Evolutionary conservation across 1,140 invertebrate species (phyloP), one percentile per base, ranked within the genome.

Genomic region (Camponotus pennsylvanicus): DNA sequence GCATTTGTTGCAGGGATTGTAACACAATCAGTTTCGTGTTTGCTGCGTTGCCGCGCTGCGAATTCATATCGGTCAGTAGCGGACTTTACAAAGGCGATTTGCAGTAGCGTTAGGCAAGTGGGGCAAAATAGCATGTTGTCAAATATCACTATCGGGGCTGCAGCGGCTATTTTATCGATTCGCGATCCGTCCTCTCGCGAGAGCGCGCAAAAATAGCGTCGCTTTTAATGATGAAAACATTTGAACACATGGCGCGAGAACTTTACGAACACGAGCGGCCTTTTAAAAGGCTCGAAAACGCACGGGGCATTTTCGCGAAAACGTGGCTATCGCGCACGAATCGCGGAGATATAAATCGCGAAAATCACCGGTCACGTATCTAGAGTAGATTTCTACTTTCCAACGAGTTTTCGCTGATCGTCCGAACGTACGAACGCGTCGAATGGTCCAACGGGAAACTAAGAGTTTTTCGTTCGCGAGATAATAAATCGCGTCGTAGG

Each of bases 311-410:
- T 45, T 61, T 59, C 45, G 34, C 59, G 21, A n/a, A 40, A 71
- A 52, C 69, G 45, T 27, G 27, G 27, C 37, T 61, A 59, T 78
- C 11, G 75, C 77, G 21, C 52, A 63, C 21, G 21, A 59, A 27
- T 49, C 32, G 69, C 32, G 37, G 34, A 15, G 6, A 5, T 63
- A 78, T 85, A 85, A 85, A 76, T 85, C 73, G 73, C 63, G 59
- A 42, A 85, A 78, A 85, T 85, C 73, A 78, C 71, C 59, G 45
- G 59, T 85, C 82, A 85, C 82, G 82, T 85, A 78, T 61, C 66
- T 52, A 63, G 34, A 78, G 73, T 78, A 78, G 82, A 85, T 78
- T 78, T 78, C 73, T 15, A 63, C 34, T 67, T 67, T 73, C 32
- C 59, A 82, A 73, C 79, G 67, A 82, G 67, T 59, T 73, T 21